Conservation (phyloP, 1,140 invertebrate genomes). For the Scylla paramamosain region DNA sequence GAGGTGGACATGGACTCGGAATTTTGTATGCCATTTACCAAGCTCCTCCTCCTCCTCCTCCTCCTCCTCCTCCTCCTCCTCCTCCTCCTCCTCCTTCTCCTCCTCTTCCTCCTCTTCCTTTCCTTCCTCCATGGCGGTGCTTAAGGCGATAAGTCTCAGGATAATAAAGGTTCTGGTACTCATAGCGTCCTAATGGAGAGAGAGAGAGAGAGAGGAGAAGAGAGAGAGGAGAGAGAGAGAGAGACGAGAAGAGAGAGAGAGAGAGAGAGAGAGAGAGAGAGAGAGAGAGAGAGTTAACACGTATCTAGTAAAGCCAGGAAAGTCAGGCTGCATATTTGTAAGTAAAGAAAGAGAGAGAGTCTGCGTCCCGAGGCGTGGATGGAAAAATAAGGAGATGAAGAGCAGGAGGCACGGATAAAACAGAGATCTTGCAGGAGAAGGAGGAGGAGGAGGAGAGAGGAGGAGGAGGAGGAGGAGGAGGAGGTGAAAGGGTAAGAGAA, state of each 20-base stretch:
- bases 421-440: not conserved
- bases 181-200: not conserved
- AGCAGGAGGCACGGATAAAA: not conserved
- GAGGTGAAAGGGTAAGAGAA: not conserved
- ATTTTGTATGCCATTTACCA: too few species aligned
- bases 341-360: not conserved
- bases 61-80: too few species aligned
- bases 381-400: too few species aligned
- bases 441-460: too few species aligned
- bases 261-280: slow-evolving; percentile 19
- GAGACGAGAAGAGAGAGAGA: not conserved
- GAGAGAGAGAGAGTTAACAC: not conserved
- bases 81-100: not conserved
- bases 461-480: not conserved
- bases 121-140: not conserved
- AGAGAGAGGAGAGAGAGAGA: slow-evolving; percentile 3
- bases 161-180: not conserved
- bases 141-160: not conserved
- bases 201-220: not conserved
- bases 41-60: too few species aligned
- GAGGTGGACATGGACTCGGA: too few species aligned
- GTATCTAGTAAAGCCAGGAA: not conserved
- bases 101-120: not conserved
- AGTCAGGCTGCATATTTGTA: not conserved
- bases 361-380: too few species aligned